Evolutionary conservation across 2,797 vertebrate species (phyloP).

Genomic region (Heterohyrax brucei): DNA sequence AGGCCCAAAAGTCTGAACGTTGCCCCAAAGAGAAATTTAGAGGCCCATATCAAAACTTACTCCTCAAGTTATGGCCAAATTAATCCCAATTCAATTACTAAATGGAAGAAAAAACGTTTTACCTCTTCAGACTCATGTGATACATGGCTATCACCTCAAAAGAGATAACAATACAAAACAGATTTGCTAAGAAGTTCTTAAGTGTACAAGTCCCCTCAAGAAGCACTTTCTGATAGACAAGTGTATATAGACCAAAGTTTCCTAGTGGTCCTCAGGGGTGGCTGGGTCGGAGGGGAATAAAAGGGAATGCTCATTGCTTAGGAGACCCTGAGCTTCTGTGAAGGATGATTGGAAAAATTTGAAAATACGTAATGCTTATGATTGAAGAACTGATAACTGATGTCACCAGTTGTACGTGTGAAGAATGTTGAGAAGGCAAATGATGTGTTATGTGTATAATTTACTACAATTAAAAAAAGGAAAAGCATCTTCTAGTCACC

Average conservation of each 20-base stretch:
- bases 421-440: neutral
- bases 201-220: neutral
- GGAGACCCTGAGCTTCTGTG: neutral
- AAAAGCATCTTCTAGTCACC: constrained; percentile 22
- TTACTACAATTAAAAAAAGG: neutral
- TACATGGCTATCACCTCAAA: neutral
- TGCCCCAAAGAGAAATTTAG: constrained; percentile 5
- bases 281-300: neutral
- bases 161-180: neutral
- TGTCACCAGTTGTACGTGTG: neutral
- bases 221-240: constrained; percentile 7
- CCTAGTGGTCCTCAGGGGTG: neutral
- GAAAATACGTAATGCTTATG: neutral
- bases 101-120: neutral
- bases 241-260: neutral
- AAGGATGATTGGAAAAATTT: neutral
- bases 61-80: neutral
- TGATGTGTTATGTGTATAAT: neutral
- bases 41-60: neutral
- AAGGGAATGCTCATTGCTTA: neutral
- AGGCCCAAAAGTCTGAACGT: neutral
- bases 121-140: constrained; percentile 21
- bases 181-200: constrained; percentile 16
- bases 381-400: neutral
- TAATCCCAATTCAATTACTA: neutral